Conservation (phyloP, 1,140 invertebrate species). For the Hyposmocoma kahamanoa region DNA sequence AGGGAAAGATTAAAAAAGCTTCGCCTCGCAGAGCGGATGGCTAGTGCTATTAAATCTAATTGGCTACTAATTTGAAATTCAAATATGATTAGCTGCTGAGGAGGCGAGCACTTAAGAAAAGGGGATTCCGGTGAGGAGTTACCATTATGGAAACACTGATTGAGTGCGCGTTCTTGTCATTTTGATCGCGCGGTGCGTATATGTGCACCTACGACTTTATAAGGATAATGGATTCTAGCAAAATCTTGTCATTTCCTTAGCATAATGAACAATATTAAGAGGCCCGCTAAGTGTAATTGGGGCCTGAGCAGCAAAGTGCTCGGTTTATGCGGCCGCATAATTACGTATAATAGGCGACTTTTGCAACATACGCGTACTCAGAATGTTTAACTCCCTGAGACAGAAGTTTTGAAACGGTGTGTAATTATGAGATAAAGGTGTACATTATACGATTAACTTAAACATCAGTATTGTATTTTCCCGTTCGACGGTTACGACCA, state of each 20-base stretch:
- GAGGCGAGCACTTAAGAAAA: not conserved
- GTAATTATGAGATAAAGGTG: constrained; percentile 35
- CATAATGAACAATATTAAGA: constrained; percentile 65
- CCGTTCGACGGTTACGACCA: not conserved
- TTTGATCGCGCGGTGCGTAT: constrained; percentile 18
- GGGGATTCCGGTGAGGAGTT: constrained; percentile 7
- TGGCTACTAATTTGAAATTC: constrained; percentile 9
- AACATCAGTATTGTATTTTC: constrained; percentile 27
- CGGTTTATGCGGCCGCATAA: constrained; percentile 59
- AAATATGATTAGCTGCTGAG: constrained; percentile 4
- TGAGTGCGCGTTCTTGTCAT: constrained; percentile 21
- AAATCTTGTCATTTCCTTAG: constrained; percentile 58
- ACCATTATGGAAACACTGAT: constrained; percentile 22
- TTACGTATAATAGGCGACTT: constrained; percentile 62
- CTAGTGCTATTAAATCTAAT: constrained; percentile 7
- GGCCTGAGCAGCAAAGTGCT: constrained; percentile 47
- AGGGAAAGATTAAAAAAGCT: constrained; percentile 3
- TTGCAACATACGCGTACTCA: constrained; percentile 53
- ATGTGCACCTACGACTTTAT: constrained; percentile 28
- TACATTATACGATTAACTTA: constrained; percentile 36
- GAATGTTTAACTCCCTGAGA: constrained; percentile 55
- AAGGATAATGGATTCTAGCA: constrained; percentile 47
- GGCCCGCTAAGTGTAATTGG: constrained; percentile 60
- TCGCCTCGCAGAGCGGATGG: constrained; percentile 6
- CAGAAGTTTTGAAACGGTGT: constrained; percentile 50